Evolutionary conservation across 2,797 vertebrate species (phyloP), one percentile per base, ranked within the genome.

Genomic region (Sciurus carolinensis): DNA sequence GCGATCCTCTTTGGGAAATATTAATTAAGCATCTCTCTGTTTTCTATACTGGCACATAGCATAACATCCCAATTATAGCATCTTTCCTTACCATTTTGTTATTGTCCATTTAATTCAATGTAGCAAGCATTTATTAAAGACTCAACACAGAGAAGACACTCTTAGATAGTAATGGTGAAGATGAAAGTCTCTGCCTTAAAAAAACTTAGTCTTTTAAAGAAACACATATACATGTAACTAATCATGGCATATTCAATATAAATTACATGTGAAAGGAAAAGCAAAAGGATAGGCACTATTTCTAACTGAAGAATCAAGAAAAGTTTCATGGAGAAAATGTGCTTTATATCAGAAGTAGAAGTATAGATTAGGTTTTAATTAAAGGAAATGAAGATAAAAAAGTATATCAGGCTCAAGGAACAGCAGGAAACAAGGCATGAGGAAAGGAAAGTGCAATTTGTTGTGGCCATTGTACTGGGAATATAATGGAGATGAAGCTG

Each of bases 291-390:
- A 66, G 4, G 22, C 50, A 47, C 15, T 88, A 85, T 88, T 91
- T 91, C 83, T 75, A 20, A 75, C 1, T 59, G 30, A 83, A 91
- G 18, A 87, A 88, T 80, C 64, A 84, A 80, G 47, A 87, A 62
- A 77, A 66, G n/a, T 66, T 88, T 73, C 28, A 62, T 39, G 50
- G 39, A 72, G 14, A 81, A 20, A 72, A 44, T 47, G 36, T 15
- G 18, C 47, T 83, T 71, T 87, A 82, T 47, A 36, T 62, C 64
- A 77, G 20, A 12, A 24, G 47, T 95, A 93, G 87, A n/a, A 77
- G 10, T 71, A 52, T 6, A 47, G 71, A 5, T 33, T 67, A 73
- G 36, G 87, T 50, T 66, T 87, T 85, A 62, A 75, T 26, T 86
- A 36, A 73, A 73, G 26, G 24, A 64, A 87, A 87, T 64, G 47